Evolutionary conservation across 2,888 invertebrate species (phyloP).

Genomic region (Drosophila mercatorum): DNA sequence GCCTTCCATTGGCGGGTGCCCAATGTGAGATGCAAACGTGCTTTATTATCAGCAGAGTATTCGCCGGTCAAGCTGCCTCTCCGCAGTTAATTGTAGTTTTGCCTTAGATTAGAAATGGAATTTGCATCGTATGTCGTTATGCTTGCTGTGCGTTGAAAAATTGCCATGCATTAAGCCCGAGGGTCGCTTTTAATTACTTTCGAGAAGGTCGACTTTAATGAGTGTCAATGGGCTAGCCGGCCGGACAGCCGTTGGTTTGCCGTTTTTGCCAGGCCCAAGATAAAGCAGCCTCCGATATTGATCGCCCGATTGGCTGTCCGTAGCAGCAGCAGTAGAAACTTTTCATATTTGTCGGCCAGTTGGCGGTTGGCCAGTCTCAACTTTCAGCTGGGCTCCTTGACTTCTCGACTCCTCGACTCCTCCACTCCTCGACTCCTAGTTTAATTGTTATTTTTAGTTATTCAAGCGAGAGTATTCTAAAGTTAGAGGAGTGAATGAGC

Average conservation of each 20-base stretch:
- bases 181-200: slow-evolving; percentile 84
- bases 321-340: slow-evolving; percentile 64
- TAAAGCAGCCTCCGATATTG: slow-evolving; percentile 54
- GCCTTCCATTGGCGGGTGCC: background rate
- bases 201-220: slow-evolving; percentile 81
- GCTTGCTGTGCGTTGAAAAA: slow-evolving; percentile 68
- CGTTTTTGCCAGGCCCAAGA: slow-evolving; percentile 25
- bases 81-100: background rate
- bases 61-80: background rate
- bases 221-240: slow-evolving; percentile 66
- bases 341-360: slow-evolving; percentile 71
- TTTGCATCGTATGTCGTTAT: background rate
- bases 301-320: slow-evolving; percentile 51
- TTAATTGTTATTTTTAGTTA: background rate
- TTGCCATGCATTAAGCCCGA: slow-evolving; percentile 79
- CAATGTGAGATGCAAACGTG: background rate
- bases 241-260: slow-evolving; percentile 31
- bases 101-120: background rate
- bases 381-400: background rate
- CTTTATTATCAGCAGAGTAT: slow-evolving; percentile 7
- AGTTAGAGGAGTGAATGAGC: background rate
- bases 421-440: too few relatives aligned
- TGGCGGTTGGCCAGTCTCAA: slow-evolving; percentile 47
- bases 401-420: too few relatives aligned
- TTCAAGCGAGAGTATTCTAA: background rate